These are phyloP conservation scores for Macquaria ambigua DNA, from an alignment of 2,113 vertebrate genomes.

Conservation along the genomic window DNA sequence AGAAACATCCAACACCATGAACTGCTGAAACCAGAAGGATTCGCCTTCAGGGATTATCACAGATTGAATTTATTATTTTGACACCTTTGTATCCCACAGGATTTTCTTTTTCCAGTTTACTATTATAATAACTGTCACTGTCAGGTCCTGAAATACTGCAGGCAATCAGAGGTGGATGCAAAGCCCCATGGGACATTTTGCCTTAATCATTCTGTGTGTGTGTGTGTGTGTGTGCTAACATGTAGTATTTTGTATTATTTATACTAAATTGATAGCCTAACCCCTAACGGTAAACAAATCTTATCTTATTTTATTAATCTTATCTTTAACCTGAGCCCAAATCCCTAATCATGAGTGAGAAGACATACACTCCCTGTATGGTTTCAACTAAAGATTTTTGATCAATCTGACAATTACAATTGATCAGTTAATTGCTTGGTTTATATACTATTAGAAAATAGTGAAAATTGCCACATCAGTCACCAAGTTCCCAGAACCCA, in stretches of 20 bases:
- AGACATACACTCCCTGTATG: background rate
- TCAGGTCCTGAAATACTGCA: background rate
- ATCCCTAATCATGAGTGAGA: background rate
- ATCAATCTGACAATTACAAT: no score
- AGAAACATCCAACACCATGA: background rate
- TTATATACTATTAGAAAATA: no score
- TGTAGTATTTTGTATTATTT: background rate
- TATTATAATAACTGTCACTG: background rate
- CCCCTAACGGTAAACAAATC: background rate
- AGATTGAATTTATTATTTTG: background rate
- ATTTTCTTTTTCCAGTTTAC: background rate
- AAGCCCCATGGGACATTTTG: background rate
- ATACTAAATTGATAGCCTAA: background rate
- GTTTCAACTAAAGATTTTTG: no score
- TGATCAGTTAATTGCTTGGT: no score
- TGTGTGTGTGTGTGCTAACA: no score
- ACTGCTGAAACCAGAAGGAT: background rate
- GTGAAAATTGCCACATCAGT: no score
- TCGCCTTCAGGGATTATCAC: background rate
- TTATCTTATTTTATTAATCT: background rate
- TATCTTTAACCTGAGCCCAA: no score
- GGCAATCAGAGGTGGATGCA: background rate
- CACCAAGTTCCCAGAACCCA: no score
- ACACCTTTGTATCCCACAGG: no score
- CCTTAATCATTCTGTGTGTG: no score